phyloP scores from a whole-genome alignment of 1,140 invertebrate species.

The Sycophila sp. region DNA sequence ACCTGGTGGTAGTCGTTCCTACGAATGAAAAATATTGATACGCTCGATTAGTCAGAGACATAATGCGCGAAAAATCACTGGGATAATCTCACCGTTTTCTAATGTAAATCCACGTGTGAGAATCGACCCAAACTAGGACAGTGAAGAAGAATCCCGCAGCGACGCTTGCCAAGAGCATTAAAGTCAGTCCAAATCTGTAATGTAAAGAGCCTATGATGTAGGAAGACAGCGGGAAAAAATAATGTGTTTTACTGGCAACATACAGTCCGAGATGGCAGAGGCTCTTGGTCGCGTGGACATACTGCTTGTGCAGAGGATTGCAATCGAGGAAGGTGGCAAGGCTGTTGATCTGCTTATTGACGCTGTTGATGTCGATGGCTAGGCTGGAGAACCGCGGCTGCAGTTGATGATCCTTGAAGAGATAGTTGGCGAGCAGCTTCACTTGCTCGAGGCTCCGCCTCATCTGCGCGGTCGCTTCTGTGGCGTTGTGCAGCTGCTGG shows the following conservation, averaged over 20 bases:
- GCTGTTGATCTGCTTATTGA: conserved; percentile 69
- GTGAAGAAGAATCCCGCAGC: conserved; percentile 89
- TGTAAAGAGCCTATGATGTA: conserved; percentile 45
- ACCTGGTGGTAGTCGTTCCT: conserved; percentile 78
- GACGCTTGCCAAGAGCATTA: conserved; percentile 86
- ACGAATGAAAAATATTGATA: conserved; percentile 28
- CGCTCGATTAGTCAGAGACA: neutral
- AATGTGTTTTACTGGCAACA: no score
- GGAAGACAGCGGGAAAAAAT: neutral
- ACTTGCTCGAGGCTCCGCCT: conserved; percentile 72
- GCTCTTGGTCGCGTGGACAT: conserved; percentile 78
- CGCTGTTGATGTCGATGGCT: conserved; percentile 75
- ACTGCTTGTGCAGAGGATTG: conserved; percentile 81
- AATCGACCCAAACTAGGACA: conserved; percentile 91
- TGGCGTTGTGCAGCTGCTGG: conserved; percentile 77
- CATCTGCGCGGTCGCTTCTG: conserved; percentile 77
- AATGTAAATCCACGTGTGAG: conserved; percentile 96
- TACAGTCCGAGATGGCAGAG: conserved; percentile 84
- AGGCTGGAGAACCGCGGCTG: conserved; percentile 78
- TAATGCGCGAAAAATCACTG: neutral
- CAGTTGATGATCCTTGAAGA: conserved; percentile 73
- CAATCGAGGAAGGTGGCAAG: conserved; percentile 81
- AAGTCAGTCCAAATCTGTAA: conserved; percentile 75
- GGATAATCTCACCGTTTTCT: conserved; percentile 79
- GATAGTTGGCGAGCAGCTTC: conserved; percentile 70